A percentile compares a stretch with the other conserved stretches of the same genome.
phyloP scores from a whole-genome alignment of 1,140 invertebrate species.

The Drosophila murphyi region DNA sequence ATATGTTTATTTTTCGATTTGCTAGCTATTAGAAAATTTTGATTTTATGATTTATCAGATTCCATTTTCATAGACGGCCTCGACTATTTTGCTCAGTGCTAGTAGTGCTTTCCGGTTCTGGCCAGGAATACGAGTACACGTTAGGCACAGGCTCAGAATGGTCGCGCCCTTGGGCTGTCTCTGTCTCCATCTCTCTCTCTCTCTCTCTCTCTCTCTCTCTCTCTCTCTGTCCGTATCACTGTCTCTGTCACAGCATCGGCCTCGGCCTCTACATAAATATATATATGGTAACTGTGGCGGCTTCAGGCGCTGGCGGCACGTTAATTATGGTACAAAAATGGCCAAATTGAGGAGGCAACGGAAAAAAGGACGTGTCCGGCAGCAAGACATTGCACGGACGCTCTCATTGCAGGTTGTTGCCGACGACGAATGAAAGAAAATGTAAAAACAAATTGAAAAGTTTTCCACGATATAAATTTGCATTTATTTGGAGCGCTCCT shows the following conservation, averaged over 20 bases:
- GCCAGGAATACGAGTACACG: not conserved
- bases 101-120: conserved; percentile 2
- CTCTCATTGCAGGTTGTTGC: conserved; percentile 43
- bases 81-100: conserved; percentile 15
- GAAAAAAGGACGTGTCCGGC: conserved; percentile 33
- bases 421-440: conserved; percentile 39
- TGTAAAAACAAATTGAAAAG: conserved; percentile 75
- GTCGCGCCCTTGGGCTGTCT: conserved; percentile 7
- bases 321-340: conserved; percentile 69
- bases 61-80: not conserved
- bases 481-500: conserved; percentile 64
- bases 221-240: not conserved
- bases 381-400: conserved; percentile 21
- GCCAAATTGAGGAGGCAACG: conserved; percentile 60
- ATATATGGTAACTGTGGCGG: conserved; percentile 15
- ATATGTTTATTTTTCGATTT: not conserved
- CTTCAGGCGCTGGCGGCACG: conserved; percentile 46
- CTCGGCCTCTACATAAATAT: conserved; percentile 1
- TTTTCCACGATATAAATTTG: conserved; percentile 79
- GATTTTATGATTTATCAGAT: not conserved
- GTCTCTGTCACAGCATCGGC: not conserved
- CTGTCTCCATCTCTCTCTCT: not conserved
- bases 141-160: not conserved
- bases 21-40: not conserved
- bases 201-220: not conserved